Base-by-base conservation (phyloP, 2,888 invertebrate genomes). In the Morpho achilles region DNA sequence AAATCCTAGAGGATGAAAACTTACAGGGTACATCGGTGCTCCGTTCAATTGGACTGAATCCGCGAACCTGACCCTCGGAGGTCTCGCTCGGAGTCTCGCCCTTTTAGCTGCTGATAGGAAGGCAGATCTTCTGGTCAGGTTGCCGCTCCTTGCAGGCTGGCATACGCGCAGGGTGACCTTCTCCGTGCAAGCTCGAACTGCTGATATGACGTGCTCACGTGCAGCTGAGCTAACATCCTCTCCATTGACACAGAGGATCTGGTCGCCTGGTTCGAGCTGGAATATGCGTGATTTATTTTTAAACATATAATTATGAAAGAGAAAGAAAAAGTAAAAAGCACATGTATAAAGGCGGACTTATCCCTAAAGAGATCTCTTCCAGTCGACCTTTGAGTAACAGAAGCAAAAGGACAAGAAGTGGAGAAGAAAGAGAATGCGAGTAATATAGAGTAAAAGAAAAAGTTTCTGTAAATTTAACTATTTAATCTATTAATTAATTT, bases 1-100 rank as follows among this genome's bases (percentile, higher is more conserved):
- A 5, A 32, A 5, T 32, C 32, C 32, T 32, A 5, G 32, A 32
- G 16, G 9, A 16, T 10, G 22, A 44, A 50, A 0, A 58, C 92
- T 92, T 82, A 95, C 95, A 68, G 95, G 95, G 85, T 95, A 95
- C 75, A 95, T 87, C 8, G 96, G 95, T 0, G 96, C 94, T 53
- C 96, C 96, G 84, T 96, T 96, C 60, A 96, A 93, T 76, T 96
- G 95, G 41, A 97, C 96, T 47, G 96, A 96, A 77, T 97, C 97
- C 0, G 97, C 97, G 75, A 98, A 98, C 53, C 97, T 88, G 0
- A 98, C 97, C 64, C 96, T 91, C 40, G 95, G 95, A 0, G 97
- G 97, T 73, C 96, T 93, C 44, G 94, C 94, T 65, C 95, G 93
- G 61, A 97, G 87, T 72, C 95, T 92, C 6, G 97, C 97, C 62